phyloP scores from a whole-genome alignment of 2,113 vertebrate genomes.

The Atlantisia rogersi region DNA sequence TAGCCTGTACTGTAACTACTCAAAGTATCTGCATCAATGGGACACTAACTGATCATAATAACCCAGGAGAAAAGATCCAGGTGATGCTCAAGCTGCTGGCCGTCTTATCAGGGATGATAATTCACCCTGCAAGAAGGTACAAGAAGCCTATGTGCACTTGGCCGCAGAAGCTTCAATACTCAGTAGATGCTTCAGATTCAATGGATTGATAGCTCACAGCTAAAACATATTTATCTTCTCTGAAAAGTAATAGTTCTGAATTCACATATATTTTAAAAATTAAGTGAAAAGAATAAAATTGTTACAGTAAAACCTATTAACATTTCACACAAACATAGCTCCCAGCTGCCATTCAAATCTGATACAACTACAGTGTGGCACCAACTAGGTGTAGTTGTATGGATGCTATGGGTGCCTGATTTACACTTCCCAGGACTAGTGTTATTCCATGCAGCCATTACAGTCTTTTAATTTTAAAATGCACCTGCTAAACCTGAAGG shows the following conservation, averaged over 20 bases:
- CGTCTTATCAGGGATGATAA: background rate
- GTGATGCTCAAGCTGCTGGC: background rate
- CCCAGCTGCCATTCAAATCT: background rate
- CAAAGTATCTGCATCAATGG: background rate
- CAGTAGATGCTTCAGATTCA: background rate
- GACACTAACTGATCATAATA: background rate
- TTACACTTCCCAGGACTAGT: background rate
- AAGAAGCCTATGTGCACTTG: background rate
- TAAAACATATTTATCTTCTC: background rate
- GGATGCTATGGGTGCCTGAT: background rate
- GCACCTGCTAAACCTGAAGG: background rate
- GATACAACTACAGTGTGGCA: rapidly evolving
- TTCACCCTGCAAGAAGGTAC: background rate
- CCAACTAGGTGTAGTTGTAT: background rate
- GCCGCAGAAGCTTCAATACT: background rate
- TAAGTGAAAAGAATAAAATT: background rate
- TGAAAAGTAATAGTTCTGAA: background rate
- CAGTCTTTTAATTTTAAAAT: background rate
- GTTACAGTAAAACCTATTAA: background rate
- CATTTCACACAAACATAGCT: background rate
- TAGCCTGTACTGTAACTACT: background rate
- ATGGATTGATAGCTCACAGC: background rate
- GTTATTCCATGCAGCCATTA: background rate
- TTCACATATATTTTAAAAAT: background rate
- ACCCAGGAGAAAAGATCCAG: background rate